phyloP scores from a whole-genome alignment of 2,113 vertebrate species.

The Pelvicachromis taeniatus region DNA sequence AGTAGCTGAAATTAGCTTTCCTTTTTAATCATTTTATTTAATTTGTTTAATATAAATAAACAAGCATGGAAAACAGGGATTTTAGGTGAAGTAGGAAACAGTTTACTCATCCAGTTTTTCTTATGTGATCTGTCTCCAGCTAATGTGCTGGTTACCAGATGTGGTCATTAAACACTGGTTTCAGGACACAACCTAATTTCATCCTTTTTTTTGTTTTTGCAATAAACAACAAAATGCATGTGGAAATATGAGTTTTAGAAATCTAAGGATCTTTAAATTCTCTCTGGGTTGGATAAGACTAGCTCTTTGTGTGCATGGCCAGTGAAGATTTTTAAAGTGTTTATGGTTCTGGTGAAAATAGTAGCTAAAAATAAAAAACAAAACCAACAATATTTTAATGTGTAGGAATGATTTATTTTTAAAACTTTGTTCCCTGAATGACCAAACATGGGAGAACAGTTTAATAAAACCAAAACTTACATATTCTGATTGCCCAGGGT shows the following conservation, averaged over 20 bases:
- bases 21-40: neutral
- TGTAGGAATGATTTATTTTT: rapidly evolving
- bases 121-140: neutral
- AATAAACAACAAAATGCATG: neutral
- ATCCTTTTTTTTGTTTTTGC: neutral
- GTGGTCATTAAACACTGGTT: neutral
- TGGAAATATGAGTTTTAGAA: neutral
- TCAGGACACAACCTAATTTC: neutral
- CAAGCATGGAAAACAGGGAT: neutral
- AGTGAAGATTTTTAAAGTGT: neutral
- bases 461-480: neutral
- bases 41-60: neutral
- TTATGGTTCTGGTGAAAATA: neutral
- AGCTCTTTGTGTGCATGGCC: neutral
- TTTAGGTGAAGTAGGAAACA: neutral
- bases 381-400: neutral
- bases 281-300: neutral
- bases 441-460: neutral
- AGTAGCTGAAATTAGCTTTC: neutral
- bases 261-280: neutral
- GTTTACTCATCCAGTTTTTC: neutral
- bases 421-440: neutral
- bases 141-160: neutral
- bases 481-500: neutral
- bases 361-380: neutral